Base-by-base conservation (phyloP, 2,797 vertebrate genomes). In the Coilia nasus region DNA sequence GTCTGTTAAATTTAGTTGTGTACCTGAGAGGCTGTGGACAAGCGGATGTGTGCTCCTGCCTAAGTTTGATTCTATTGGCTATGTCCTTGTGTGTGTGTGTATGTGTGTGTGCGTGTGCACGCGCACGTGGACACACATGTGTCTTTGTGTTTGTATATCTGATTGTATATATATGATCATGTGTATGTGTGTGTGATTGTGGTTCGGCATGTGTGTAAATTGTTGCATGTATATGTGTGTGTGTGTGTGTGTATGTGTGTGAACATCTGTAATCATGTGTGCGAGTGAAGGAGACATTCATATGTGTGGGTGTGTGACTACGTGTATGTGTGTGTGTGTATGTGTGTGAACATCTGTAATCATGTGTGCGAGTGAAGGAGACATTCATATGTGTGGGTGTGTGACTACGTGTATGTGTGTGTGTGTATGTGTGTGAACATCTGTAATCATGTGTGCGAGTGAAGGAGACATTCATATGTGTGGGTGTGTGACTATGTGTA, bases 371-470 rank as follows among this genome's bases (percentile, higher is more conserved):
- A 14, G 56, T 3, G 56, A 14, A 17, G 3, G 56, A 50, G 12
- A 11, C 23, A 6, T 0, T 57, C n/a, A 9, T n/a, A 0, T 82
- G 23, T 57, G 71, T n/a, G 23, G 60, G 21, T 62, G 28, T n/a
- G 1, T 85, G 31, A 12, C 14, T 21, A 21, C 25, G 21, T 54
- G 64, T 47, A 35, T 31, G 41, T 56, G 44, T 81, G 59, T 57
- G 23, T 47, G 47, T 67, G 12, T 82, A 21, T 80, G 4, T 78
- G 35, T 81, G n/a, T 62, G 59, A n/a, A n/a, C 0, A 11, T 23
- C n/a, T n/a, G 50, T 60, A 41, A 41, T 41, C 35, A 50, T 81
- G 75, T 84, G 83, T 59, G 21, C 35, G 28, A 54, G 59, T 64
- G 23, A 23, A 56, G 82, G 46, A 41, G 25, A 12, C 4, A 9